Percentiles rank a stretch among this genome's conserved stretches.
Evolutionary conservation across 2,888 invertebrate species (phyloP).

Genomic region (Drosophila glabriapex): DNA sequence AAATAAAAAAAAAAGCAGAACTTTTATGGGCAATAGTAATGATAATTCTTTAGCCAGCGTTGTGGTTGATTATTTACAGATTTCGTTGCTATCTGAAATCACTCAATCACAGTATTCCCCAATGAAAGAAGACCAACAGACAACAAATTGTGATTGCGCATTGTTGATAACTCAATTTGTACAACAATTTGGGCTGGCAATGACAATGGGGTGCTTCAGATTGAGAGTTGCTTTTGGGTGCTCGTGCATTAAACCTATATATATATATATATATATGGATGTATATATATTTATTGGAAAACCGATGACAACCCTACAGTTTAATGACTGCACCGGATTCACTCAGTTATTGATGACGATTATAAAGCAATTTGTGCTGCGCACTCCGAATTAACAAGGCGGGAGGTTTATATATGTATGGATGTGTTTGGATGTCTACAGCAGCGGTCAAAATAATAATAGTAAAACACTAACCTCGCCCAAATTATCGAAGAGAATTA

Average conservation of each 20-base stretch:
- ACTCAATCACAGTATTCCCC: conserved; percentile 24
- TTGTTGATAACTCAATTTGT: conserved; percentile 62
- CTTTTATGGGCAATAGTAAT: background rate
- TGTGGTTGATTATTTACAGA: background rate
- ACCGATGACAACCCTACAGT: conserved; percentile 28
- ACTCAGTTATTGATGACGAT: conserved; percentile 77
- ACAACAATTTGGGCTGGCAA: conserved; percentile 30
- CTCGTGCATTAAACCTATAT: background rate
- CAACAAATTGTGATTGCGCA: conserved; percentile 6
- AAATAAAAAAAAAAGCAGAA: background rate
- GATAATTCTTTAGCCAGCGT: background rate
- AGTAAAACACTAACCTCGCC: background rate
- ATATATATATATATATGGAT: background rate
- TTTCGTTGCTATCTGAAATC: background rate
- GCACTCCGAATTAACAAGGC: conserved; percentile 1
- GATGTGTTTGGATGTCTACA: background rate
- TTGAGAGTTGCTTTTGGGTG: background rate
- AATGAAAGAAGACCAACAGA: conserved; percentile 1
- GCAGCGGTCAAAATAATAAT: background rate
- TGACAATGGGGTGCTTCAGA: background rate
- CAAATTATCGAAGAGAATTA: background rate
- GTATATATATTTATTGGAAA: conserved; percentile 11
- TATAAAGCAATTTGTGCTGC: conserved; percentile 77
- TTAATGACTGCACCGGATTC: conserved; percentile 72
- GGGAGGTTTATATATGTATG: background rate